Evolutionary conservation across 2,113 vertebrate genomes (phyloP).

Genomic region (Baryphthengus martii): DNA sequence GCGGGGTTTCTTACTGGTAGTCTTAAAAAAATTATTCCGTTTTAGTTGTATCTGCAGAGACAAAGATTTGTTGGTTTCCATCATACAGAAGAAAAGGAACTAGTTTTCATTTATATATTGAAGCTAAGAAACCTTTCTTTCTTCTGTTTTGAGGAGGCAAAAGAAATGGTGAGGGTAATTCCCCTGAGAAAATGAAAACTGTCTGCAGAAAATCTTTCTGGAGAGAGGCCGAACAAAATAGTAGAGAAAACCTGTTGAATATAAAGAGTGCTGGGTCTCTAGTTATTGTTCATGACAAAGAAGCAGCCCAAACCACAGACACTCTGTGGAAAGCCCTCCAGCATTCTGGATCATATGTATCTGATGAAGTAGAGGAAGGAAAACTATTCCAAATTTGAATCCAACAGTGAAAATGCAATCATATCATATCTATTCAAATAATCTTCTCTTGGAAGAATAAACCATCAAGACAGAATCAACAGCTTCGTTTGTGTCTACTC

Average conservation of each 20-base stretch:
- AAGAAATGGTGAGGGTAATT: not conserved
- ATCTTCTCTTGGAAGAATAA: not conserved
- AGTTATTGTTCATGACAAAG: not conserved
- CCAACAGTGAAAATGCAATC: not conserved
- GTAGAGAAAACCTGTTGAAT: not conserved
- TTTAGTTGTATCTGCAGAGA: not conserved
- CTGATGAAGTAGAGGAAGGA: not conserved
- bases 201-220: not conserved
- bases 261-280: not conserved
- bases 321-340: not conserved
- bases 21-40: not conserved
- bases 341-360: not conserved
- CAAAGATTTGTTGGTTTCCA: not conserved
- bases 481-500: not conserved
- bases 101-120: not conserved
- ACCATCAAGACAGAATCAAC: not conserved
- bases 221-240: not conserved
- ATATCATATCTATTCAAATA: not conserved
- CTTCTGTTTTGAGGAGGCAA: not conserved
- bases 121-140: not conserved
- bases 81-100: not conserved
- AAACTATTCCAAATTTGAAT: not conserved
- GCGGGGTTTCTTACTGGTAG: not conserved
- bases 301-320: not conserved
- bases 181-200: not conserved